phyloP scores from a whole-genome alignment of 2,888 invertebrate genomes.

The Steinernema scapterisci region DNA sequence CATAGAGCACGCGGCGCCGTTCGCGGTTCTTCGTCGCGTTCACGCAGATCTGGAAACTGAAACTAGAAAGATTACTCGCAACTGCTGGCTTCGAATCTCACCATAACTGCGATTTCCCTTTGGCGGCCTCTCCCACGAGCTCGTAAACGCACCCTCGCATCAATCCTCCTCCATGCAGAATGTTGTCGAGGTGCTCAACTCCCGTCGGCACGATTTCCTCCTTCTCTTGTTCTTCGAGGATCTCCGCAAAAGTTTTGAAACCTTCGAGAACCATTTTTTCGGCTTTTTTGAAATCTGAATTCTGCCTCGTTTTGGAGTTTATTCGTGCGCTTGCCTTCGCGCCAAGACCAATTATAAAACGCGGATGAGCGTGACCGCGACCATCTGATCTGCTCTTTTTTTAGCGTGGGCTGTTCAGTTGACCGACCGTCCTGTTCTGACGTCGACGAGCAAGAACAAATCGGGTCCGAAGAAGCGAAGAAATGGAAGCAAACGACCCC shows the following conservation, averaged over 20 bases:
- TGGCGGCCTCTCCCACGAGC: background rate
- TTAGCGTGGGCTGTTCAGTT: too few relatives aligned
- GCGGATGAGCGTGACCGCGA: too few relatives aligned
- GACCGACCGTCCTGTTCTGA: too few relatives aligned
- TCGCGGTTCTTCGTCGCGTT: background rate
- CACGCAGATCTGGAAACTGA: constrained; percentile 20
- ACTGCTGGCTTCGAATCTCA: background rate
- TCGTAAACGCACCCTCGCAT: constrained; percentile 6
- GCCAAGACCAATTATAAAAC: too few relatives aligned
- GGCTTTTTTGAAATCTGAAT: too few relatives aligned
- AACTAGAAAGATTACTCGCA: background rate
- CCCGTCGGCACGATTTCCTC: constrained; percentile 21
- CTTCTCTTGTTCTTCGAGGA: background rate
- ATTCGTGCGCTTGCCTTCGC: too few relatives aligned
- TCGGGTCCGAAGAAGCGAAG: too few relatives aligned
- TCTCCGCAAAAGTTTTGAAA: background rate
- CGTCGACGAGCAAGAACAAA: too few relatives aligned
- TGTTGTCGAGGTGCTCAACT: background rate
- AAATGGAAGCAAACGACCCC: too few relatives aligned
- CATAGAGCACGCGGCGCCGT: constrained; percentile 7
- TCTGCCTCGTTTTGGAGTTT: too few relatives aligned
- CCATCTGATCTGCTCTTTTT: too few relatives aligned
- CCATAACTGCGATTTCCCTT: constrained; percentile 17
- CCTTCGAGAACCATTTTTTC: background rate
- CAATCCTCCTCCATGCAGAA: background rate